Evolutionary conservation across 2,888 invertebrate genomes (phyloP).

Genomic region (Notocelia uddmanniana): DNA sequence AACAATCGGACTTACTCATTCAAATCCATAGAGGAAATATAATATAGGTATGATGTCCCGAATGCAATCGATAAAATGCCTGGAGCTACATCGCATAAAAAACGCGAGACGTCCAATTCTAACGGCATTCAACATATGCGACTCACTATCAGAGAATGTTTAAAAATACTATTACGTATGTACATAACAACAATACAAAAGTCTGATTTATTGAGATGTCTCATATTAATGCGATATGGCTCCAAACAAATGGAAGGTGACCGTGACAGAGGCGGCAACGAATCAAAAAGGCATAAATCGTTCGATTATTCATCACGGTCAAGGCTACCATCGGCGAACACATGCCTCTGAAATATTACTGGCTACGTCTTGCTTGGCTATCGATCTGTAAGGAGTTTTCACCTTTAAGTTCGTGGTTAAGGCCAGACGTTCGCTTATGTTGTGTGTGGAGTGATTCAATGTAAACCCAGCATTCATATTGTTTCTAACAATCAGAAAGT

Average conservation of each 20-base stretch:
- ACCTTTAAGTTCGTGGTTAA: constrained; percentile 26
- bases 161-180: neutral
- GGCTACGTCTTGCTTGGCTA: constrained; percentile 7
- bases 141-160: neutral
- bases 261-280: constrained; percentile 23
- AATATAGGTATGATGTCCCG: no score
- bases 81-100: no score
- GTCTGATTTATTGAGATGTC: neutral
- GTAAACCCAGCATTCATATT: neutral
- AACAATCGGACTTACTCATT: no score
- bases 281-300: constrained; percentile 49
- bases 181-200: neutral
- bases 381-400: constrained; percentile 14
- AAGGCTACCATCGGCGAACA: constrained; percentile 46
- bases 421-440: neutral
- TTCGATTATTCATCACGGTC: constrained; percentile 50
- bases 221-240: constrained; percentile 24
- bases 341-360: constrained; percentile 27
- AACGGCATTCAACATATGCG: neutral
- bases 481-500: no score
- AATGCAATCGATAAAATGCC: no score
- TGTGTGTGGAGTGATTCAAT: neutral
- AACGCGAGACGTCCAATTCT: neutral
- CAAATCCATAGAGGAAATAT: no score
- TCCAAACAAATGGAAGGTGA: neutral